Evolutionary conservation across 1,140 invertebrate species (phyloP).

Genomic region (Macrosteles quadrilineatus): DNA sequence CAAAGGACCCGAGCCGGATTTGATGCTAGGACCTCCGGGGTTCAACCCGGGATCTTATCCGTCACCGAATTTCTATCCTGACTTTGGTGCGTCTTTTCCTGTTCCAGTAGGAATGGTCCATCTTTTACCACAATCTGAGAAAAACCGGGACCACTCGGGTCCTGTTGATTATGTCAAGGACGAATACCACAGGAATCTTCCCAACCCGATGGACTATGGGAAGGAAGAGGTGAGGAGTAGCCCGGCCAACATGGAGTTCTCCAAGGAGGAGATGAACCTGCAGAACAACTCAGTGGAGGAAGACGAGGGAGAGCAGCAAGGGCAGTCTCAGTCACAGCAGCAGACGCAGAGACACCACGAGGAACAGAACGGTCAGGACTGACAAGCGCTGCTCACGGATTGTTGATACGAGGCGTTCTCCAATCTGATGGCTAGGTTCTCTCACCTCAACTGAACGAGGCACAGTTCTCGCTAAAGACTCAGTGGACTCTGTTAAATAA

Average conservation of each 20-base stretch:
- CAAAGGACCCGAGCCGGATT: constrained; percentile 39
- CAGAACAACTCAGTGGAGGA: constrained; percentile 34
- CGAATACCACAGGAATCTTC: constrained; percentile 24
- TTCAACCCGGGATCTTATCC: constrained; percentile 66
- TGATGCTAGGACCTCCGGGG: constrained; percentile 47
- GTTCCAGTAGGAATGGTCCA: constrained; percentile 83
- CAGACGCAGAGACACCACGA: neutral
- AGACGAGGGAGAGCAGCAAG: constrained; percentile 21
- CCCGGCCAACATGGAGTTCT: constrained; percentile 38
- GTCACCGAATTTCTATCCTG: constrained; percentile 68
- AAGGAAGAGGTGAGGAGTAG: constrained; percentile 39
- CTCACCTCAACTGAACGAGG: constrained; percentile 21
- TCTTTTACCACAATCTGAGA: constrained; percentile 72
- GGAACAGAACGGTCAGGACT: constrained; percentile 39
- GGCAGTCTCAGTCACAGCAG: neutral
- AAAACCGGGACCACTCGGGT: constrained; percentile 53
- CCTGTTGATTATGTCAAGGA: constrained; percentile 34
- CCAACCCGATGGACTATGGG: constrained; percentile 35
- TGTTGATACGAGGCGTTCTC: constrained; percentile 28
- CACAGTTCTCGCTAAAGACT: too few relatives aligned
- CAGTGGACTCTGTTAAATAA: neutral
- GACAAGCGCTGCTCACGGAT: constrained; percentile 31
- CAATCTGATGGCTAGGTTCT: constrained; percentile 15
- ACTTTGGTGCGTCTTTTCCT: constrained; percentile 74
- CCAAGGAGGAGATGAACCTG: constrained; percentile 37